Evolutionary conservation across 2,113 vertebrate genomes (phyloP), one percentile per base, ranked within the genome.

Genomic region (Microcebus murinus): DNA sequence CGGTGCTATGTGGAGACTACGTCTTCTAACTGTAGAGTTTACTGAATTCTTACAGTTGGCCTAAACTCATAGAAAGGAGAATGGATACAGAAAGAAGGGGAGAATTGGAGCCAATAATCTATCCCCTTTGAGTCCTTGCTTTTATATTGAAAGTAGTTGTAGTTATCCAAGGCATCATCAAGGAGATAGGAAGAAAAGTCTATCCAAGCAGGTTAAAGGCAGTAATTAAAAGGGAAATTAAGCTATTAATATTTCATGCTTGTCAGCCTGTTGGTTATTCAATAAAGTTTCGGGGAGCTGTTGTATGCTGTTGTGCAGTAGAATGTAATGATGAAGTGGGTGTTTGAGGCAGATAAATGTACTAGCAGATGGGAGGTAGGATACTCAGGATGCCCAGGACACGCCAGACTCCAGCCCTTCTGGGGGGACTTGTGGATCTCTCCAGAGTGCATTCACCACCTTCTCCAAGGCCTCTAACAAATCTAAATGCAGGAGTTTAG

Each of bases 251-350:
- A 55, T 55, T 80, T 73, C 9, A 27, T 21, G 34, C 27, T 50
- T 76, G 34, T 34, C n/a, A 55, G 25, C 59, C 65, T 48, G 13
- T 57, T 9, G 1, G 65, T 48, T 83, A 57, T 21, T 73, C 21
- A 4, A 2, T 68, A n/a, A 36, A 73, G 34, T 45, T 6, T n/a
- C 61, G 7, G 59, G n/a, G 34, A 27, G 27, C 34, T 15, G 0
- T 71, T 27, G 39, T 4, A 2, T 34, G 50, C 3, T 11, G 8
- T 17, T 20, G 10, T 31, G 34, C 55, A 23, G 39, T 23, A 52
- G 34, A 25, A 39, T 0, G 3, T 25, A n/a, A 1, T 6, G 5
- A 2, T 20, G 34, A 52, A 20, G 0, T 6, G 55, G 2, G 34
- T 48, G n/a, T 29, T 36, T 45, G 39, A 67, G 48, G n/a, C 52